Base-by-base conservation (phyloP, 2,113 vertebrate genomes). In the Girardinichthys multiradiatus region DNA sequence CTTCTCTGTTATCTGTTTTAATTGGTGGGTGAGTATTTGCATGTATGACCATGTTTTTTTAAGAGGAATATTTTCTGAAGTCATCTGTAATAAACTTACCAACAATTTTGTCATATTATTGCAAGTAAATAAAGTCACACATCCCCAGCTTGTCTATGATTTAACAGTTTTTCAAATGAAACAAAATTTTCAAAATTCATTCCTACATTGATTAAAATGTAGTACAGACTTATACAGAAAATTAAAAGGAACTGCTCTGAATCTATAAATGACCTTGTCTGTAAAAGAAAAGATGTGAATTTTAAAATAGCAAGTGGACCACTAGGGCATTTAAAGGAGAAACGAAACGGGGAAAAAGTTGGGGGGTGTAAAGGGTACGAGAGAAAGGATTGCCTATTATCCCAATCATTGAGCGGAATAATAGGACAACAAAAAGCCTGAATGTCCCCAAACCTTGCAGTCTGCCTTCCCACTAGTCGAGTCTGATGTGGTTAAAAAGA, bases 331-430 rank as follows among this genome's bases (percentile, higher is more conserved):
- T 91, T 92, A 89, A 90, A 91, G 88, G 79, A 90, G 85, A 90
- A 88, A 79, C 66, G 74, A 87, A 78, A 89, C 68, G 88, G 21
- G 86, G 81, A 89, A 81, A 81, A 79, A 62, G 57, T 83, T 9
- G 48, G 30, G 59, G 82, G 82, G 73, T 29, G 57, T 73, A 71
- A 66, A 86, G 83, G 81, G 73, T 80, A 62, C 60, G 74, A 85
- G 88, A 87, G 87, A 90, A 91, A 92, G 87, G 86, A 81, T 77
- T 69, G 83, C 85, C 91, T 93, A 94, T 95, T 95, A 94, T 95
- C 92, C 90, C 92, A 90, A 91, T 93, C 94, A 93, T 85, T 85
- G 83, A 91, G 93, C 92, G 93, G 93, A 95, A 95, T 95, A 95
- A 95, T 94, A 83, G 86, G 86, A 90, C 91, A 90, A 92, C 91